Evolutionary conservation across 2,113 vertebrate species (phyloP).

Genomic region (Clarias gariepinus): DNA sequence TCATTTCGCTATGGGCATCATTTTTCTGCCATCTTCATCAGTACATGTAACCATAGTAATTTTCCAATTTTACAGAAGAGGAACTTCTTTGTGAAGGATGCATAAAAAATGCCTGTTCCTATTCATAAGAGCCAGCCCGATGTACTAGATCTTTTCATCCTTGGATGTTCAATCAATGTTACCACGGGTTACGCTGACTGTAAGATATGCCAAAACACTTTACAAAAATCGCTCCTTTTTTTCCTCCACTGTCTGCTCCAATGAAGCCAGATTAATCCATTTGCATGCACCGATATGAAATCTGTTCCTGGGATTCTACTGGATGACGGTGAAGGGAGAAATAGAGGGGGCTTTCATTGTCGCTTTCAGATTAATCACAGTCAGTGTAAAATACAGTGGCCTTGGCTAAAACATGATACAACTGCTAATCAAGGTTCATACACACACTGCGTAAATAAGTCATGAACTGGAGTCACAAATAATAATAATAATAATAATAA

Average conservation of each 20-base stretch:
- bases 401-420: background rate
- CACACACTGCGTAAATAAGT: slow-evolving; percentile 20
- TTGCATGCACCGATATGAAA: slow-evolving; percentile 56
- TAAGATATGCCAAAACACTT: slow-evolving; percentile 51
- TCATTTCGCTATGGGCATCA: slow-evolving; percentile 19
- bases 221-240: slow-evolving; percentile 54
- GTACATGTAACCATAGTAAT: slow-evolving; percentile 36
- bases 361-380: slow-evolving; percentile 46
- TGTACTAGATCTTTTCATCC: slow-evolving; percentile 58
- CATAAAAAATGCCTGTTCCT: slow-evolving; percentile 38
- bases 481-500: no score
- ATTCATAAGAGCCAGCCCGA: slow-evolving; percentile 52
- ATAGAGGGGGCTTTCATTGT: slow-evolving; percentile 36
- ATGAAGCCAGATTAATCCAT: slow-evolving; percentile 55
- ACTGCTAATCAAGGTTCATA: slow-evolving; percentile 24
- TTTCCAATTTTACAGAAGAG: slow-evolving; percentile 43
- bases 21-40: slow-evolving; percentile 41
- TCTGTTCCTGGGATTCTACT: slow-evolving; percentile 44
- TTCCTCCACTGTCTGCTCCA: slow-evolving; percentile 54
- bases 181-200: slow-evolving; percentile 47
- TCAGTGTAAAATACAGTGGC: background rate
- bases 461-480: background rate
- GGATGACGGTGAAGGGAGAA: slow-evolving; percentile 43
- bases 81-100: slow-evolving; percentile 49
- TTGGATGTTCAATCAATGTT: slow-evolving; percentile 57